A percentile compares a stretch with the other conserved stretches of the same genome.
Evolutionary conservation across 2,797 vertebrate species (phyloP).

Genomic region (Serranus cabrilla): DNA sequence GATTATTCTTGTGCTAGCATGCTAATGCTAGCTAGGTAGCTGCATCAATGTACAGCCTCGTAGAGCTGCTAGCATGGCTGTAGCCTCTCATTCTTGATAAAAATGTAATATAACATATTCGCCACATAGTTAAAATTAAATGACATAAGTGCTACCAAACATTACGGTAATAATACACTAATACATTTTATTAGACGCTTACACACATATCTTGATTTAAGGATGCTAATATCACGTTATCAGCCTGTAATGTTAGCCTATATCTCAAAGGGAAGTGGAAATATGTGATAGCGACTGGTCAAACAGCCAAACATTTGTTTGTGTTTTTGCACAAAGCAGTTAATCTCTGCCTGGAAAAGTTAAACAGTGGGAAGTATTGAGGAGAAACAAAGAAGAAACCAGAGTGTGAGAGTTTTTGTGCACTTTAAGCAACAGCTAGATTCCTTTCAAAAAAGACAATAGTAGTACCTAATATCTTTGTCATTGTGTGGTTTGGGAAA

Average conservation of each 20-base stretch:
- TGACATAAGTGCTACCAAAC: too few relatives aligned
- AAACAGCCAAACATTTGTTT: background rate
- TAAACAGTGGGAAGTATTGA: conserved; percentile 3
- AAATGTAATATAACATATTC: too few relatives aligned
- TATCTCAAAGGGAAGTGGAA: background rate
- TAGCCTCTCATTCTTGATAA: background rate
- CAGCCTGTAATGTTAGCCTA: background rate
- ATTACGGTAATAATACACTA: too few relatives aligned
- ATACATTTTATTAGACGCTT: too few relatives aligned
- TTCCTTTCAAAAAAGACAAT: conserved; percentile 31
- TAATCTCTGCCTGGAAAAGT: conserved; percentile 5
- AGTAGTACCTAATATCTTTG: conserved; percentile 52
- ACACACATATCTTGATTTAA: too few relatives aligned
- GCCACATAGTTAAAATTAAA: too few relatives aligned
- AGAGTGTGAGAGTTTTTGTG: conserved; percentile 17
- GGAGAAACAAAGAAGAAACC: conserved; percentile 28
- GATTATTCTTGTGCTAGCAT: background rate
- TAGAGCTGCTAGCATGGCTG: background rate
- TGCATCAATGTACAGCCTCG: background rate
- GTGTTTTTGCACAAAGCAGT: background rate
- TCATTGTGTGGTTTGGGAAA: conserved; percentile 53
- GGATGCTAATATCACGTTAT: background rate
- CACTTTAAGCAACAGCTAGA: conserved; percentile 17
- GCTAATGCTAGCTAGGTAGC: background rate
- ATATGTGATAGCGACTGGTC: background rate